Evolutionary conservation across 2,113 vertebrate species (phyloP), one percentile per base, ranked within the genome.

Genomic region (Uria lomvia): DNA sequence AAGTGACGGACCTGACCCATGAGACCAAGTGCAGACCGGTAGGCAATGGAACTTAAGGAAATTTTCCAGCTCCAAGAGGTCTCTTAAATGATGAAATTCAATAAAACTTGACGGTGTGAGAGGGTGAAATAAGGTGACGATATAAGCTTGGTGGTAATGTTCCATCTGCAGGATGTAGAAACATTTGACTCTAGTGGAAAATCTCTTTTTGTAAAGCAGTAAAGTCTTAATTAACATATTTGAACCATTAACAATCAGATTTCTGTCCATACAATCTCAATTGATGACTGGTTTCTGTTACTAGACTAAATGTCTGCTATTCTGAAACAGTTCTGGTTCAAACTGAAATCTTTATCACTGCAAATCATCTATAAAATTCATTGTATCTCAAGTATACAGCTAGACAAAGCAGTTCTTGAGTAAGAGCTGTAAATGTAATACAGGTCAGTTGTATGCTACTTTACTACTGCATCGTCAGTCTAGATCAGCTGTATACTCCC

Each of bases 321-420:
- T 76, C 80, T 47, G 40, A 80, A 74, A 80, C 40, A 38, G 23
- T 87, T 91, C 77, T 18, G 84, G 59, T 16, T 91, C 90, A 90
- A 97, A 95, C 75, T 95, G 76, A 66, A 72, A 26, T 72, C 60
- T 86, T 82, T 91, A 88, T 68, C 45, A 68, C 58, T 82, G 80
- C 62, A 71, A 86, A 81, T 80, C 38, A 76, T 18, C 80, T 38
- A 47, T 79, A 86, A 70, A 59, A 60, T 47, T 27, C 29, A 78
- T 11, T 89, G 49, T 36, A 21, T 62, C 82, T 92, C 77, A 75
- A n/a, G 79, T 89, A 79, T n/a, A 74, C 22, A 68, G 65, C 24
- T 83, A 82, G 32, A 40, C 13, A 86, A 62, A 65, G 11, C 16
- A 40, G 60, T 3, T 82, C 67, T 52, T 60, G 21, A 63, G 27